A percentile compares a stretch with the other conserved stretches of the same genome.
Conservation (phyloP, 1,140 invertebrate species). For the Pteromalus puparum region DNA sequence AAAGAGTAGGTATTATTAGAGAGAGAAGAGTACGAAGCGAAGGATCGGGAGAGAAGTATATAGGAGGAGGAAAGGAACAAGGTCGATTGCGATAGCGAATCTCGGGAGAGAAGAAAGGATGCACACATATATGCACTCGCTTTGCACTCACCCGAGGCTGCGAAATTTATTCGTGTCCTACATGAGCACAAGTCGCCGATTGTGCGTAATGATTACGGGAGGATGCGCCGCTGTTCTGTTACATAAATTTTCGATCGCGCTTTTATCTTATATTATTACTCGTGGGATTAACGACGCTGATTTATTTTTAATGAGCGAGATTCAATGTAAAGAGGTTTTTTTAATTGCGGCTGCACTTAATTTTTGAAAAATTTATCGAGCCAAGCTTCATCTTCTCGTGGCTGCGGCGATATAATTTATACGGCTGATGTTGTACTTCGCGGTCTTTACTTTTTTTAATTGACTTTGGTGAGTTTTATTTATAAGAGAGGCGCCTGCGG, state of each 20-base stretch:
- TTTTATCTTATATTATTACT: too few species aligned
- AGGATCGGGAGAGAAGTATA: background rate
- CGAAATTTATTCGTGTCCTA: slow-evolving; percentile 41
- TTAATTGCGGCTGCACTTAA: too few species aligned
- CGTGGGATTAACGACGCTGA: background rate
- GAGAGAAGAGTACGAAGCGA: too few species aligned
- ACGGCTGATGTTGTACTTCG: too few species aligned
- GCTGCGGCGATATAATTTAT: too few species aligned
- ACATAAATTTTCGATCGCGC: background rate
- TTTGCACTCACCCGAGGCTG: background rate
- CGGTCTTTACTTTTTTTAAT: too few species aligned
- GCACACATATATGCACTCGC: slow-evolving; percentile 1
- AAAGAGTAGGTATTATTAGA: background rate
- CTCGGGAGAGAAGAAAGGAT: slow-evolving; percentile 6
- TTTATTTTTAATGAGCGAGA: background rate
- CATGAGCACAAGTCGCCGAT: background rate
- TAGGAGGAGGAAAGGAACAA: slow-evolving; percentile 15
- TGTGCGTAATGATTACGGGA: background rate
- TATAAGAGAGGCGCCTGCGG: too few species aligned
- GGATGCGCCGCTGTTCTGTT: background rate
- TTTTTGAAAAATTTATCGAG: too few species aligned
- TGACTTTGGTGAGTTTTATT: too few species aligned
- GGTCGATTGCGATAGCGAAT: slow-evolving; percentile 27
- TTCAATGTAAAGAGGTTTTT: too few species aligned
- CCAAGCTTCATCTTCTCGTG: too few species aligned